Evolutionary conservation across 2,113 vertebrate genomes (phyloP).

Genomic region (Meleagris gallopavo): DNA sequence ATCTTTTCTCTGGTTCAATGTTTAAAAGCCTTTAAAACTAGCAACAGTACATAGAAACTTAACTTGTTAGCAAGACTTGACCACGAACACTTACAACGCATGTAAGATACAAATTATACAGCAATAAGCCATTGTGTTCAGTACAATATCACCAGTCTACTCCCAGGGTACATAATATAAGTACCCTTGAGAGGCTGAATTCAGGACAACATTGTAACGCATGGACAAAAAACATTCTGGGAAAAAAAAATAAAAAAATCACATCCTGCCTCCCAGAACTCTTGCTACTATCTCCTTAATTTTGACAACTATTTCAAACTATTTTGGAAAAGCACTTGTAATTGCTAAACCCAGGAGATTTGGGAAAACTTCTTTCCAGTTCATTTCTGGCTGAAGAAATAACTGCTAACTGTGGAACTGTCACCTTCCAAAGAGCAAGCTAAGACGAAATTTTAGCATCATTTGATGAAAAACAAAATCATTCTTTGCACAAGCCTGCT

Average conservation of each 20-base stretch:
- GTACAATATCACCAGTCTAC: not conserved
- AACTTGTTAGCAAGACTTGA: not conserved
- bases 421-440: not conserved
- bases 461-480: not conserved
- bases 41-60: not conserved
- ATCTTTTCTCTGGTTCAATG: not conserved
- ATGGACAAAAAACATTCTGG: not conserved
- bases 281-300: not conserved
- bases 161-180: not conserved
- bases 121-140: not conserved
- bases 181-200: not conserved
- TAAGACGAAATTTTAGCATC: not conserved
- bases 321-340: not conserved
- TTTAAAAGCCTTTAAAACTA: not conserved
- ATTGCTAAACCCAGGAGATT: not conserved
- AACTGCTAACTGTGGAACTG: not conserved
- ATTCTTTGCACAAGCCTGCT: not conserved
- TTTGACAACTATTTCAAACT: not conserved
- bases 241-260: not conserved
- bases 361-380: not conserved
- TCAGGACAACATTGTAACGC: not conserved
- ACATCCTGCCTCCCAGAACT: not conserved
- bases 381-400: not conserved
- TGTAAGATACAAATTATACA: not conserved
- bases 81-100: rapidly evolving